These are phyloP conservation scores for Pachliopta kotzebuea DNA, from an alignment of 2,888 invertebrate species.

Conservation along the genomic window DNA sequence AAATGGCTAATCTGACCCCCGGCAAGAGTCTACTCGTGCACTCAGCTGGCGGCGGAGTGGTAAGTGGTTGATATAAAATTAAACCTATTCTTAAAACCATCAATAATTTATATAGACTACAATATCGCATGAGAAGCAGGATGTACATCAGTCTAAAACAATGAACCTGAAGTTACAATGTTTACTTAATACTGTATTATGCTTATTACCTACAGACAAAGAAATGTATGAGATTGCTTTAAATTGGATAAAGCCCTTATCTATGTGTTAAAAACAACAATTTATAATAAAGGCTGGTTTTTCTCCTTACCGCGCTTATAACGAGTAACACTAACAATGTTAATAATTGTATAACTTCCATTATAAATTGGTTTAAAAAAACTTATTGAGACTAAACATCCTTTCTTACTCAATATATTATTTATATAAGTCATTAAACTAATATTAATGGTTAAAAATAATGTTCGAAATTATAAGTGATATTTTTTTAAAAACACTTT, in stretches of 20 bases:
- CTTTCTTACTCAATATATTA: conserved; percentile 41
- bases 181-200: no score
- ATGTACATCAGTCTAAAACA: no score
- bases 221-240: no score
- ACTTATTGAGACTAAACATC: conserved; percentile 47
- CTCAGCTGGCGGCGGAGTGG: conserved; percentile 94
- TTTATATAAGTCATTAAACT: conserved; percentile 49
- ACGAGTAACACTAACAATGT: conserved; percentile 52
- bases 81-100: not conserved
- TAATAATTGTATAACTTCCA: conserved; percentile 57
- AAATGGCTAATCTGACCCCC: conserved; percentile 87
- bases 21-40: conserved; percentile 91
- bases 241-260: no score
- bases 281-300: no score
- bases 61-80: conserved; percentile 73
- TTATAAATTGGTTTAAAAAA: conserved; percentile 59
- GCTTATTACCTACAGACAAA: no score
- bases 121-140: no score
- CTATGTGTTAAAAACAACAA: no score
- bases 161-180: no score
- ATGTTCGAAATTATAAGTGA: no score
- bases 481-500: no score
- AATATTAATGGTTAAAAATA: not conserved
- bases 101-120: not conserved
- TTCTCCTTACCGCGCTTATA: conserved; percentile 18